Evolutionary conservation across 2,888 invertebrate genomes (phyloP), one percentile per base, ranked within the genome.

Genomic region (Glaucopsyche alexis): DNA sequence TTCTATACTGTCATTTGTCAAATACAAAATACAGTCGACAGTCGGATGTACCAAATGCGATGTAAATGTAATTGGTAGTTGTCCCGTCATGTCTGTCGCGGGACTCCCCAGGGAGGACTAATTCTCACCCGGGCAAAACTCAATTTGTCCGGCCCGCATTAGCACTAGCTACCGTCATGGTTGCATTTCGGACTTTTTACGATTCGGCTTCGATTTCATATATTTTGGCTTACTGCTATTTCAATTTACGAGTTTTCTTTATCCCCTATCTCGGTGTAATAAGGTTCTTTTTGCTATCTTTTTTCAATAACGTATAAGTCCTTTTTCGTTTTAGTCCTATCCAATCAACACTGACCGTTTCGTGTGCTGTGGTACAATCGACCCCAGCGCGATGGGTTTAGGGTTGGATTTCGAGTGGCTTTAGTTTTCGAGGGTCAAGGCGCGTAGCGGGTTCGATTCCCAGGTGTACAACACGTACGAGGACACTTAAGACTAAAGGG

Each of bases 371-470:
- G n/a, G 71, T 47, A 79, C 82, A 81, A 77, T 79, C 75, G 76
- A 78, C 82, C 79, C 73, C 83, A 75, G 72, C 2, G 0, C 2
- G 3, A 29, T 2, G 0, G 0, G 0, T 0, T 76, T 82, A 83
- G 74, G 81, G 83, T 81, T 71, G 73, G 71, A 78, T 83, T 85
- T 83, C 40, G 74, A 7, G 66, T 80, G 77, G 42, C 13, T 47
- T 69, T 71, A 72, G 70, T 55, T 42, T 75, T 76, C 79, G 83
- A 82, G 91, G 90, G 91, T 90, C 90, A 89, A 86, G 82, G 85
- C 87, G 85, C 87, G 88, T 87, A 89, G 92, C 84, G 88, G 89
- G 87, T 93, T 93, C 88, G 91, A 93, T 91, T 93, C 93, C 93
- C 93, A 93, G 93, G 93, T 92, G 93, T 86, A 84, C 85, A 84